These are phyloP conservation scores for Zosterops japonicus DNA, from an alignment of 2,113 vertebrate genomes.

Conservation along the genomic window DNA sequence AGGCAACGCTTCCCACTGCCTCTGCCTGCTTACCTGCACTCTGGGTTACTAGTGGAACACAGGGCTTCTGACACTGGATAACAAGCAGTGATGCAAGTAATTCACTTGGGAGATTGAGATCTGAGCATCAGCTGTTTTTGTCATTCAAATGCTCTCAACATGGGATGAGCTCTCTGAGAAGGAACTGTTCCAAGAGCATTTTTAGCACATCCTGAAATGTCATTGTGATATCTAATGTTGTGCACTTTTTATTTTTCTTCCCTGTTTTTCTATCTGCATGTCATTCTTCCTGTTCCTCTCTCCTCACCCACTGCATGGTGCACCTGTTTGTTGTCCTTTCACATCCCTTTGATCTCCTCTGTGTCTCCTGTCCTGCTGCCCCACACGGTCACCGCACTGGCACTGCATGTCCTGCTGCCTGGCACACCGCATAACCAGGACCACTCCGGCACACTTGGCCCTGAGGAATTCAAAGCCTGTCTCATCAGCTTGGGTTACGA, in stretches of 20 bases:
- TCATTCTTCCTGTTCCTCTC: constrained; percentile 45
- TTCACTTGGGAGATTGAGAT: constrained; percentile 36
- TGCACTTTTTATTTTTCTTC: constrained; percentile 82
- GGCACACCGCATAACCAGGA: constrained; percentile 87
- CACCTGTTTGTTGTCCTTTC: constrained; percentile 41
- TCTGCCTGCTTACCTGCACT: constrained; percentile 70
- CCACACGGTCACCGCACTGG: constrained; percentile 47
- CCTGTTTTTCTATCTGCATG: constrained; percentile 71
- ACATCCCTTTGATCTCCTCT: not conserved
- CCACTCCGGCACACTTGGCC: constrained; percentile 98
- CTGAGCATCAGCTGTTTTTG: constrained; percentile 38
- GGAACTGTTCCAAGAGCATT: constrained; percentile 65
- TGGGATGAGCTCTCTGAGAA: constrained; percentile 45
- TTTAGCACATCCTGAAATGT: constrained; percentile 68
- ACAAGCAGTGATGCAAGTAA: not conserved
- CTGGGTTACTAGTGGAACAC: constrained; percentile 37
- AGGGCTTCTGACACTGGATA: constrained; percentile 7
- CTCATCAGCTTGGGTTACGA: constrained; percentile 99
- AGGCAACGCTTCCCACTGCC: constrained; percentile 49
- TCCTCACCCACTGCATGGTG: constrained; percentile 83
- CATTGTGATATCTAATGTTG: constrained; percentile 76
- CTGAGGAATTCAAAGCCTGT: constrained; percentile 99
- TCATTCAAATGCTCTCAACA: constrained; percentile 38
- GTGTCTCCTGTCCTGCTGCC: constrained; percentile 46
- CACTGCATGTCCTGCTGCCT: constrained; percentile 83